Conservation (phyloP, 2,113 vertebrate genomes). For the Nesoenas mayeri region DNA sequence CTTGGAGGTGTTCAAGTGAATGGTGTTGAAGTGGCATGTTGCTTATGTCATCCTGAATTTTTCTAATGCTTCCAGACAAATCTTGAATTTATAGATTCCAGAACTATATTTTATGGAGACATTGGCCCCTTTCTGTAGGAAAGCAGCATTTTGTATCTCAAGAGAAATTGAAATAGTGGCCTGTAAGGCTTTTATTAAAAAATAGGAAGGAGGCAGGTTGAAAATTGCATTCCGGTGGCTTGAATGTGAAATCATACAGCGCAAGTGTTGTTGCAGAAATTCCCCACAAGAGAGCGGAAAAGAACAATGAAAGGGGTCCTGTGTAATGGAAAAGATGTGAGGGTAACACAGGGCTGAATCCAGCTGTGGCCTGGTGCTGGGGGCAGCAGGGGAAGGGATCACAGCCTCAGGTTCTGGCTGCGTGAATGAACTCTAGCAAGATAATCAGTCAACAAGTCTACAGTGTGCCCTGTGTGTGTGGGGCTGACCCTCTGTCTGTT, state of each 20-base stretch:
- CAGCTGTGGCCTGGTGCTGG: not conserved
- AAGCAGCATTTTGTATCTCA: not conserved
- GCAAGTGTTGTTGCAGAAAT: constrained; percentile 4
- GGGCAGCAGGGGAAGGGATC: not conserved
- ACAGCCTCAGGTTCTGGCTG: not conserved
- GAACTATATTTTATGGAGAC: not conserved
- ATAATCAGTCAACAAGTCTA: not conserved
- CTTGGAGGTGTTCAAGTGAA: not conserved
- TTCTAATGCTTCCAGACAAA: not conserved
- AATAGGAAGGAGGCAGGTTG: not conserved
- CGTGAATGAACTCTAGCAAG: not conserved
- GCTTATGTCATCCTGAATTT: not conserved
- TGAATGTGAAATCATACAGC: not conserved
- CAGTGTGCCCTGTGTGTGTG: not conserved
- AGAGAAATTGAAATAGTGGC: not conserved
- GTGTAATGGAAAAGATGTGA: not conserved
- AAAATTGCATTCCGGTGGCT: not conserved
- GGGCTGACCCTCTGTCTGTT: not conserved
- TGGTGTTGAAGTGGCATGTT: not conserved
- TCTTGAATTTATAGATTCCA: not conserved
- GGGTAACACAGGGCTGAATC: not conserved
- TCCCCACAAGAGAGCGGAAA: constrained; percentile 74
- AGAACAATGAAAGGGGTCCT: not conserved
- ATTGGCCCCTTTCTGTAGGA: not conserved
- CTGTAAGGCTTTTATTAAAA: not conserved